These are phyloP conservation scores for Catalaphyllia jardinei DNA, from an alignment of 64 coral and sea anemone species.

Conservation along the genomic window DNA sequence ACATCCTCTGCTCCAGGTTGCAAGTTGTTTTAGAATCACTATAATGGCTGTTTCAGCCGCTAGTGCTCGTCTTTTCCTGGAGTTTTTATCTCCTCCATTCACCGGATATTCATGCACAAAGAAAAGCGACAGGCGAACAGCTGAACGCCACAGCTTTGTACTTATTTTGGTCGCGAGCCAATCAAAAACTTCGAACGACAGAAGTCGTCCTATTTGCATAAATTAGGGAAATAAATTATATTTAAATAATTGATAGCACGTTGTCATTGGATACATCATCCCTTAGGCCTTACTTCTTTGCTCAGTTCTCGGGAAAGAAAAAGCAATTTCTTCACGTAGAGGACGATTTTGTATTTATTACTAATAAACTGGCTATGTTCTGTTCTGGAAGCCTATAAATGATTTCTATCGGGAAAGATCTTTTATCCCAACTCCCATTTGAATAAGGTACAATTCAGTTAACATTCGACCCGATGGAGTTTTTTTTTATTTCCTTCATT, in stretches of 20 bases:
- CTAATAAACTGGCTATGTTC: too few relatives aligned
- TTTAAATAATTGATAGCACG: not conserved
- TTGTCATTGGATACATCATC: slow-evolving; percentile 30
- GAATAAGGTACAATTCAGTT: too few relatives aligned
- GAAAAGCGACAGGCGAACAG: slow-evolving; percentile 44
- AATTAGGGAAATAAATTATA: slow-evolving; percentile 20
- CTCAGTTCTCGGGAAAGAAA: not conserved
- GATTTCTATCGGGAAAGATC: too few relatives aligned
- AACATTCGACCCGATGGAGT: not conserved
- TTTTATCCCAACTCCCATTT: too few relatives aligned
- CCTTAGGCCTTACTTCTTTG: not conserved
- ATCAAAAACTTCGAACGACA: slow-evolving; percentile 34
- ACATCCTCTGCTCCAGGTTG: slow-evolving; percentile 53
- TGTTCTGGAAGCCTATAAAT: too few relatives aligned
- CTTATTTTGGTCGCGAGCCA: slow-evolving; percentile 49
- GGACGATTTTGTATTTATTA: slow-evolving; percentile 1
- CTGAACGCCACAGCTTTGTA: slow-evolving; percentile 71
- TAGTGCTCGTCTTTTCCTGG: not conserved
- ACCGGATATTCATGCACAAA: slow-evolving; percentile 46
- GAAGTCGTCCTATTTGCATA: slow-evolving; percentile 1
- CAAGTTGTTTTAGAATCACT: not conserved
- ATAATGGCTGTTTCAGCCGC: slow-evolving; percentile 14
- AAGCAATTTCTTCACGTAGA: not conserved
- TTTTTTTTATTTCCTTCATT: not conserved
- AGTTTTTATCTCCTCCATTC: slow-evolving; percentile 27